Evolutionary conservation across 1,140 invertebrate genomes (phyloP).

Genomic region (Archivesica marissinica): DNA sequence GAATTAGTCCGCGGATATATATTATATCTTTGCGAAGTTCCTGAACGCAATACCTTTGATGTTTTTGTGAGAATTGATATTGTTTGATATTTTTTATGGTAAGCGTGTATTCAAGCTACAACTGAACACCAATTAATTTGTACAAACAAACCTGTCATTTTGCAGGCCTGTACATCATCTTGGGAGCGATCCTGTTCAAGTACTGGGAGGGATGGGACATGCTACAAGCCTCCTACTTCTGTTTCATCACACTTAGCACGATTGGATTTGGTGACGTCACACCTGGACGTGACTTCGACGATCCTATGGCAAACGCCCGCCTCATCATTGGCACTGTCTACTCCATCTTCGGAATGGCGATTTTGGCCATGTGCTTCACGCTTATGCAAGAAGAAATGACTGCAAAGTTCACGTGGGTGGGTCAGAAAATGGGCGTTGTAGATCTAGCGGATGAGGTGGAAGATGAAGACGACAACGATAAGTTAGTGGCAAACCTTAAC

Average conservation of each 20-base stretch:
- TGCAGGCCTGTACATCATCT: conserved; percentile 91
- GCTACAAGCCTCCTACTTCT: conserved; percentile 97
- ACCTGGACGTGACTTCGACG: conserved; percentile 90
- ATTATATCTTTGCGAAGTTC: no score
- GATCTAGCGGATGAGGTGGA: conserved; percentile 69
- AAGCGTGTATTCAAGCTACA: no score
- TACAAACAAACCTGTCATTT: no score
- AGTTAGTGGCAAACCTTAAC: background rate
- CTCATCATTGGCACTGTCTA: conserved; percentile 88
- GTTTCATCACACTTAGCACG: conserved; percentile 91
- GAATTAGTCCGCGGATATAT: no score
- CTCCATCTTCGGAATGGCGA: conserved; percentile 95
- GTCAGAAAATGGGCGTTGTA: conserved; percentile 82
- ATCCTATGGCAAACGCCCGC: conserved; percentile 83
- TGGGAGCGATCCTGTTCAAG: conserved; percentile 94
- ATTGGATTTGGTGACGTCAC: conserved; percentile 98
- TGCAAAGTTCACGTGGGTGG: conserved; percentile 89
- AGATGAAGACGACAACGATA: background rate
- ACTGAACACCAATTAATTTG: no score
- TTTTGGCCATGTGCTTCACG: conserved; percentile 99
- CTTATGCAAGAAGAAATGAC: conserved; percentile 91
- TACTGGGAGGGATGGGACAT: conserved; percentile 92
- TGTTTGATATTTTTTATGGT: no score
- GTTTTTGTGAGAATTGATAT: no score
- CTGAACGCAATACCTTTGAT: no score